A percentile compares a stretch with the other conserved stretches of the same genome.
Evolutionary conservation across 2,888 invertebrate genomes (phyloP).

Genomic region (Pollenia angustigena): DNA sequence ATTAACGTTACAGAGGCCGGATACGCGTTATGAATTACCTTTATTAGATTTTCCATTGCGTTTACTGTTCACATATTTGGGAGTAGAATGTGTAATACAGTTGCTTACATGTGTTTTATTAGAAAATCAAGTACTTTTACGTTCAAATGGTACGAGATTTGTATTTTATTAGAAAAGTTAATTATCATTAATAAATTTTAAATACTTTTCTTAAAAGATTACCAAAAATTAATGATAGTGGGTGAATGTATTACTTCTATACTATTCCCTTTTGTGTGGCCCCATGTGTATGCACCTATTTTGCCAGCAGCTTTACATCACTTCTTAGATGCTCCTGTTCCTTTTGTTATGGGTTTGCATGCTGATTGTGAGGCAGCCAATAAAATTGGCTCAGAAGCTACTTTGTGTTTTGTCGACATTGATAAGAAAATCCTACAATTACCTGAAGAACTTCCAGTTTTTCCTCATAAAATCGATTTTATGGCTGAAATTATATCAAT

Average conservation of each 20-base stretch:
- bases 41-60: conserved; percentile 96
- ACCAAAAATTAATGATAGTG: conserved; percentile 97
- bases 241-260: conserved; percentile 96
- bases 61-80: conserved; percentile 94
- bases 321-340: conserved; percentile 99
- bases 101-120: conserved; percentile 97
- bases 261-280: conserved; percentile 98
- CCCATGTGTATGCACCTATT: conserved; percentile 99
- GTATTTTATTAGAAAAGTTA: neutral
- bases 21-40: conserved; percentile 93
- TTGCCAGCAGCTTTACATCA: conserved; percentile 97
- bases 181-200: conserved; percentile 59
- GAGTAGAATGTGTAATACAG: conserved; percentile 96
- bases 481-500: conserved; percentile 92
- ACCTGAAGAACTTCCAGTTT: conserved; percentile 97
- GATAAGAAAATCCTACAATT: conserved; percentile 96
- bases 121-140: conserved; percentile 97
- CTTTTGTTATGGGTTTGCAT: conserved; percentile 98
- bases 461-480: conserved; percentile 95
- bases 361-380: conserved; percentile 87
- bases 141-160: conserved; percentile 90
- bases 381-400: conserved; percentile 91
- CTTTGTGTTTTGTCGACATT: conserved; percentile 97
- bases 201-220: conserved; percentile 87
- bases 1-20: conserved; percentile 90